A percentile compares a stretch with the other conserved stretches of the same genome.
Conservation (phyloP, 2,113 vertebrate species). For the Bettongia penicillata region DNA sequence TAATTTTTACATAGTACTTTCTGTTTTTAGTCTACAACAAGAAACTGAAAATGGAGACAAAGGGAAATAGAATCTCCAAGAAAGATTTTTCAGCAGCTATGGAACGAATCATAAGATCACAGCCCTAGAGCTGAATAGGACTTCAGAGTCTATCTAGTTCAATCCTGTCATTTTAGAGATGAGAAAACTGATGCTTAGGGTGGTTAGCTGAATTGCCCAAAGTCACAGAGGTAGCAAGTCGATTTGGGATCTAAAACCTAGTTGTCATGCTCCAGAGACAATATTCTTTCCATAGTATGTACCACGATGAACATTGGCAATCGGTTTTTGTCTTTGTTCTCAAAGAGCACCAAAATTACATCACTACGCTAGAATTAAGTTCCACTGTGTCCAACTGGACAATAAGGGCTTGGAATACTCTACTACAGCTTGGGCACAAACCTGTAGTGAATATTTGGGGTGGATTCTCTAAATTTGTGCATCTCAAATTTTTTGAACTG, state of each 20-base stretch:
- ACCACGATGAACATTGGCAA: neutral
- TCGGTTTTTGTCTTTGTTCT: too few species aligned
- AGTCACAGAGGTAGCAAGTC: neutral
- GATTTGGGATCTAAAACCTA: neutral
- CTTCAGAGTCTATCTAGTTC: neutral
- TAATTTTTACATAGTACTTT: rapidly evolving
- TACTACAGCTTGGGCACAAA: too few species aligned
- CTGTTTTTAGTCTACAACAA: neutral
- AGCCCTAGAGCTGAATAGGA: neutral
- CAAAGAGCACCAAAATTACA: too few species aligned
- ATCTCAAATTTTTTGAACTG: too few species aligned
- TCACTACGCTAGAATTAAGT: too few species aligned
- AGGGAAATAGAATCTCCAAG: neutral
- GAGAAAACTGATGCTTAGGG: neutral
- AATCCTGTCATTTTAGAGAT: neutral
- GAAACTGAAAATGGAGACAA: neutral
- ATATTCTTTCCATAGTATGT: neutral
- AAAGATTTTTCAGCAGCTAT: neutral
- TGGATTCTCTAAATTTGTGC: too few species aligned
- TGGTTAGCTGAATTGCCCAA: neutral
- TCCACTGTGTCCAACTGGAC: too few species aligned
- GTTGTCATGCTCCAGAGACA: neutral
- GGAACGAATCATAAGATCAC: neutral
- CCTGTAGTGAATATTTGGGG: too few species aligned
- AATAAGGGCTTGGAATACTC: too few species aligned